Conservation (phyloP, 2,888 invertebrate genomes). For the Agrotis puta region DNA sequence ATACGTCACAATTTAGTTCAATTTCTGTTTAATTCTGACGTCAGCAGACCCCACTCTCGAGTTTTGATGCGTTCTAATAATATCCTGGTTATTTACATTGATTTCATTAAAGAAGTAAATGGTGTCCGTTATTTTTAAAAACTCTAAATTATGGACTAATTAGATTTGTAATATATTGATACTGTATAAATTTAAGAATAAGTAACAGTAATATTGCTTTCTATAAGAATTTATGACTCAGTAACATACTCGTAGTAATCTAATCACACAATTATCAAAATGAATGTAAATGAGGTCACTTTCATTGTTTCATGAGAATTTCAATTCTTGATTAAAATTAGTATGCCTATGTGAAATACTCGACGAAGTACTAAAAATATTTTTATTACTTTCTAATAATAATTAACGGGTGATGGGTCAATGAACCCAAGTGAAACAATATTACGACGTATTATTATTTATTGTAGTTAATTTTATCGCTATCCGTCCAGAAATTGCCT, state of each 20-base stretch:
- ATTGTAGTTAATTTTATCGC: conserved; percentile 8
- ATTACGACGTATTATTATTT: conserved; percentile 16
- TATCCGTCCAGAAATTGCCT: conserved; percentile 41
- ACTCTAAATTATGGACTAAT: no score
- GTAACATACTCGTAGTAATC: not conserved
- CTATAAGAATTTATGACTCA: conserved; percentile 11
- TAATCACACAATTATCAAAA: conserved; percentile 19
- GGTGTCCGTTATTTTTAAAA: no score
- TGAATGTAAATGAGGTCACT: conserved; percentile 19
- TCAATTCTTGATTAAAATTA: conserved; percentile 25
- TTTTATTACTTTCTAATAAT: conserved; percentile 9
- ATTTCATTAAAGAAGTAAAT: no score
- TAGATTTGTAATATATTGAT: no score
- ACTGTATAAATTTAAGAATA: no score
- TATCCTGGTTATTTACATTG: no score
- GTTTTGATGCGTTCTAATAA: no score
- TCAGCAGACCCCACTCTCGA: no score
- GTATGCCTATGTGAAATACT: not conserved
- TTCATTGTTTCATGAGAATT: conserved; percentile 41
- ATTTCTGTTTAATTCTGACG: no score
- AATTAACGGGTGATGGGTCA: conserved; percentile 11
- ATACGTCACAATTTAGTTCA: no score
- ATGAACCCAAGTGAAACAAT: conserved; percentile 40
- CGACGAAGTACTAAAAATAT: conserved; percentile 2
- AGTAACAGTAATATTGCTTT: no score